A percentile compares a stretch with the other conserved stretches of the same genome.
Conservation (phyloP, 2,797 vertebrate genomes). For the Enteromius argenteus region DNA sequence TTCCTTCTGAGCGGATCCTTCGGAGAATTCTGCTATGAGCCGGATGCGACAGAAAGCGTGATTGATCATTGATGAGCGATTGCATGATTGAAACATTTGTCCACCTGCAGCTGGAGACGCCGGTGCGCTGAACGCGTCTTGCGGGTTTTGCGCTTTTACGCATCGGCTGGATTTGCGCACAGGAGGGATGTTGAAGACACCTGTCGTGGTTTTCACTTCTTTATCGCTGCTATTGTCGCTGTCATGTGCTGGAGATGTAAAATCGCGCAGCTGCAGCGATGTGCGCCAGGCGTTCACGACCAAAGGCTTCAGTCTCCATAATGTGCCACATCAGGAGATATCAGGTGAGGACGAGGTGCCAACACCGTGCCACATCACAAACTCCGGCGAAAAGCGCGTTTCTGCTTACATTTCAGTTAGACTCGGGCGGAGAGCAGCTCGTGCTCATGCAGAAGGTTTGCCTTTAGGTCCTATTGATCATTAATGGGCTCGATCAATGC, state of each 20-base stretch:
- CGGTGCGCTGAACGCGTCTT: slow-evolving; percentile 54
- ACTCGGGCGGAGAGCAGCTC: background rate
- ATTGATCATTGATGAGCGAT: slow-evolving; percentile 64
- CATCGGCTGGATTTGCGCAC: slow-evolving; percentile 69
- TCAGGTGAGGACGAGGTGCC: slow-evolving; percentile 81
- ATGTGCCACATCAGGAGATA: slow-evolving; percentile 92
- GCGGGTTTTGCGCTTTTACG: slow-evolving; percentile 60
- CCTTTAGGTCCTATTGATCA: slow-evolving; percentile 9
- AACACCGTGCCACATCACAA: slow-evolving; percentile 8
- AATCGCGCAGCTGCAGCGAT: slow-evolving; percentile 91
- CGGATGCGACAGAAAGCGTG: slow-evolving; percentile 74
- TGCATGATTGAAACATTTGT: slow-evolving; percentile 54
- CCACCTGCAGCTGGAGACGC: slow-evolving; percentile 56
- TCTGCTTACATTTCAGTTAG: background rate
- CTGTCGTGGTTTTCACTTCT: slow-evolving; percentile 75
- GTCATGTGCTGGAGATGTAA: slow-evolving; percentile 82
- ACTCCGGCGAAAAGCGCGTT: background rate
- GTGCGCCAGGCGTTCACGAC: slow-evolving; percentile 90
- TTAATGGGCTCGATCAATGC: background rate
- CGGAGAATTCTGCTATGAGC: slow-evolving; percentile 63
- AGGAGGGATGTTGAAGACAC: slow-evolving; percentile 81
- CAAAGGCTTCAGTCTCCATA: slow-evolving; percentile 90
- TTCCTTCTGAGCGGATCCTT: slow-evolving; percentile 49
- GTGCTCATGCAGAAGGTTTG: background rate
- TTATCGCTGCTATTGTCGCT: slow-evolving; percentile 77